These are phyloP conservation scores for Muscicapa striata DNA, from an alignment of 2,797 vertebrate species.

Conservation along the genomic window DNA sequence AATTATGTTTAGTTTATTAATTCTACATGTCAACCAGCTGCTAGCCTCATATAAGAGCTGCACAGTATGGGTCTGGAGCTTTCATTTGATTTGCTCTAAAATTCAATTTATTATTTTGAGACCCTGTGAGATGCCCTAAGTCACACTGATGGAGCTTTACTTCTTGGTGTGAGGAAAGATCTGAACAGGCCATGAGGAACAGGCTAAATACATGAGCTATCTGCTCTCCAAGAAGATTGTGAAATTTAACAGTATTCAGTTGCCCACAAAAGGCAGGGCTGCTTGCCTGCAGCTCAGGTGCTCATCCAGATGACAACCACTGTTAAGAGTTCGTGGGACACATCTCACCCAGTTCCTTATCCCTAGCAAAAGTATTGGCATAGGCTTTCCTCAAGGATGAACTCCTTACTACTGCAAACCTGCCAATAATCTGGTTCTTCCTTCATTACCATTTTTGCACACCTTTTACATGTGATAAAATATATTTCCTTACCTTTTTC, in stretches of 20 bases:
- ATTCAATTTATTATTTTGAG: not conserved
- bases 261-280: not conserved
- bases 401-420: not conserved
- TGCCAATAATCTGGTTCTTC: not conserved
- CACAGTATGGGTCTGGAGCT: not conserved
- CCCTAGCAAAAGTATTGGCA: not conserved
- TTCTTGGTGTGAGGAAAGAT: not conserved
- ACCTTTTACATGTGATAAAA: not conserved
- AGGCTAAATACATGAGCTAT: not conserved
- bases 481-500: conserved; percentile 77
- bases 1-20: not conserved
- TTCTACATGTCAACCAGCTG: not conserved
- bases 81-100: not conserved
- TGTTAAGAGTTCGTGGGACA: not conserved
- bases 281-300: not conserved
- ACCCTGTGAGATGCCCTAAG: not conserved
- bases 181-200: not conserved
- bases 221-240: not conserved
- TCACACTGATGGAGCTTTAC: not conserved
- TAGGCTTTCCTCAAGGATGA: not conserved
- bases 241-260: not conserved
- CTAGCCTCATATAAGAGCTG: not conserved
- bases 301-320: not conserved
- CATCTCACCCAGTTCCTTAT: not conserved
- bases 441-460: not conserved